Conservation (phyloP, 2,888 invertebrate species). For the Gryllus longicercus region DNA sequence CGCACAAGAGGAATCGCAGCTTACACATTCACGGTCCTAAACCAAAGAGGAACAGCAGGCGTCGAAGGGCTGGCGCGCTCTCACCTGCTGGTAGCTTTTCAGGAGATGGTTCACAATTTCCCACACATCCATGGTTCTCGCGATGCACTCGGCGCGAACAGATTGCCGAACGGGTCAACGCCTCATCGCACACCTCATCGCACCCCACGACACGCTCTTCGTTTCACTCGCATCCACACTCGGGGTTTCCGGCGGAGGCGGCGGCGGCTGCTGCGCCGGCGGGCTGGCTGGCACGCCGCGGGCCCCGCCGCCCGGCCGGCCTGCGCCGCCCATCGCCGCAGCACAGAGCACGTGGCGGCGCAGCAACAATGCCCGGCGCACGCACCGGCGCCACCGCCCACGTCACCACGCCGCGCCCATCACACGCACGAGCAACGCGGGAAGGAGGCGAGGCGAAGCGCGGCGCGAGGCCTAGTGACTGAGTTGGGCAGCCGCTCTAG, state of each 20-base stretch:
- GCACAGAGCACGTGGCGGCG: background rate
- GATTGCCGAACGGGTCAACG: constrained; percentile 42
- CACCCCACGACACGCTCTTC: background rate
- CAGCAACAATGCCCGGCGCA: constrained; percentile 18
- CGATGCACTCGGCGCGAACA: constrained; percentile 47
- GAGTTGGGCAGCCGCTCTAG: background rate
- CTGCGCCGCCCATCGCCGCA: constrained; percentile 31
- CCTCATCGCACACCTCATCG: constrained; percentile 5
- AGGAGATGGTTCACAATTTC: constrained; percentile 64
- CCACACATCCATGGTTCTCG: constrained; percentile 57
- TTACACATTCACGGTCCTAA: too few relatives aligned
- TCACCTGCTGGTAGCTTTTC: constrained; percentile 57
- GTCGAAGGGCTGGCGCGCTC: background rate
- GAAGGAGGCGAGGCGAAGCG: constrained; percentile 6
- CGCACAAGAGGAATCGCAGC: too few relatives aligned
- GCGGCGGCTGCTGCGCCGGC: too few relatives aligned
- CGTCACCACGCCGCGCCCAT: background rate
- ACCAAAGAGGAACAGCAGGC: too few relatives aligned
- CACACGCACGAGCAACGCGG: background rate
- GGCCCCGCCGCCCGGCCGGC: background rate
- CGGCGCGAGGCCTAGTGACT: constrained; percentile 9
- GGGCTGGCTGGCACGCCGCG: background rate
- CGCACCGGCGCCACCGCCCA: background rate
- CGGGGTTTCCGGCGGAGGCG: too few relatives aligned
- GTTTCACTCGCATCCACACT: too few relatives aligned